Percentiles rank a stretch among this genome's conserved stretches.
Conservation (phyloP, 2,797 vertebrate species). For the Australoheros facetus region DNA sequence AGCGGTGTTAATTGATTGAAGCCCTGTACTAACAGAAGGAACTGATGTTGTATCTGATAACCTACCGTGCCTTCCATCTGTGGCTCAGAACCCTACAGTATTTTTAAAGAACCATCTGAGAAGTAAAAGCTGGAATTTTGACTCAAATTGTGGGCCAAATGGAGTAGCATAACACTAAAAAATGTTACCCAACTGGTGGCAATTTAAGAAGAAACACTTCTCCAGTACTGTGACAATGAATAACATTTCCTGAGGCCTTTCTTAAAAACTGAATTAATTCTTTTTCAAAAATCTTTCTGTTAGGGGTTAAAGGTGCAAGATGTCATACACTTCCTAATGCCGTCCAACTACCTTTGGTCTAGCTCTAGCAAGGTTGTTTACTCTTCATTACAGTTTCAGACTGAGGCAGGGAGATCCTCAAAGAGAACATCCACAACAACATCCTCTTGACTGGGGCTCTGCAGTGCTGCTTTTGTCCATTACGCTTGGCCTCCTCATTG, state of each 20-base stretch:
- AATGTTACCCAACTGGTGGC: not conserved
- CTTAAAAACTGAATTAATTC: conserved; percentile 26
- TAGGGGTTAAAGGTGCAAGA: conserved; percentile 33
- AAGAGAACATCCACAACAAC: conserved; percentile 80
- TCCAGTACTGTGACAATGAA: not conserved
- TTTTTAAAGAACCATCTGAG: conserved; percentile 64
- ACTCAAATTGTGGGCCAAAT: not conserved
- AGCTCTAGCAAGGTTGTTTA: conserved; percentile 68
- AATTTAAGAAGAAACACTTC: conserved; percentile 22
- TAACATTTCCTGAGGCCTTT: conserved; percentile 3
- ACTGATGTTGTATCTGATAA: conserved; percentile 90
- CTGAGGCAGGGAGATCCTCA: conserved; percentile 74
- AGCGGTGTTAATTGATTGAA: conserved; percentile 95
- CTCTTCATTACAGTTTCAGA: conserved; percentile 75
- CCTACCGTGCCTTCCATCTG: conserved; percentile 80
- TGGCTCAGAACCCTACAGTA: conserved; percentile 24
- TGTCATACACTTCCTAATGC: conserved; percentile 52
- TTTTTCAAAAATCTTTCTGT: conserved; percentile 14
- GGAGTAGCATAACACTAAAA: not conserved
- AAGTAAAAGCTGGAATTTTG: not conserved
- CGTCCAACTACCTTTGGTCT: conserved; percentile 48
- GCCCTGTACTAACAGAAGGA: conserved; percentile 86
- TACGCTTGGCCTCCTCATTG: conserved; percentile 83
- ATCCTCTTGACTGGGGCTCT: conserved; percentile 79
- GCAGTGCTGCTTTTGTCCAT: conserved; percentile 81